phyloP scores from a whole-genome alignment of 2,113 vertebrate species.

The Dipodomys stephensi region DNA sequence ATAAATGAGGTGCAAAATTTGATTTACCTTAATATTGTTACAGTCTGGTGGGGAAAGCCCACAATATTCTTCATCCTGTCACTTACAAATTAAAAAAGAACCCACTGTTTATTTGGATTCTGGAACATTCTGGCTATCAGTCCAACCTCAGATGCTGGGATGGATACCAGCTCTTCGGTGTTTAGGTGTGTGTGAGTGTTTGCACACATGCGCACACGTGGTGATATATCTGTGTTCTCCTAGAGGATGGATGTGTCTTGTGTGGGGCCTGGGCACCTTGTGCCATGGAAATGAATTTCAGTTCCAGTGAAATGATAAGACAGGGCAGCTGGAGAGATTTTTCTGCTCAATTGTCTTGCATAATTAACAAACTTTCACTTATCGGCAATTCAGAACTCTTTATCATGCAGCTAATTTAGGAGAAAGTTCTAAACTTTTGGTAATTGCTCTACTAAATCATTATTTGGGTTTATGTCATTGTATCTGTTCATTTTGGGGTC shows the following conservation, averaged over 20 bases:
- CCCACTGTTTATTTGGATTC: constrained; percentile 65
- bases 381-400: background rate
- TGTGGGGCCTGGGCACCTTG: background rate
- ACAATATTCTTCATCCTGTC: constrained; percentile 82
- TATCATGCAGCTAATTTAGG: constrained; percentile 48
- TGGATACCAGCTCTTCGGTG: background rate
- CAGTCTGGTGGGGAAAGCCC: constrained; percentile 77
- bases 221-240: background rate
- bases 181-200: background rate
- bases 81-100: constrained; percentile 78
- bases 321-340: background rate
- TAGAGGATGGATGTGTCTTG: too few species aligned
- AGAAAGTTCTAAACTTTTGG: constrained; percentile 44
- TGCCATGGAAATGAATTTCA: background rate
- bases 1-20: constrained; percentile 84
- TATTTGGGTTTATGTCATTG: constrained; percentile 73
- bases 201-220: rapidly evolving
- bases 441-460: constrained; percentile 79
- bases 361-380: constrained; percentile 61
- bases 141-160: too few species aligned
- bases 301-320: background rate
- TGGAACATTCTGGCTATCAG: background rate
- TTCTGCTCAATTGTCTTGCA: background rate
- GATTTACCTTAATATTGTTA: constrained; percentile 83
- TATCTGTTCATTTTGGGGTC: constrained; percentile 57